phyloP scores from a whole-genome alignment of 2,113 vertebrate genomes.

The Oxygymnocypris stewartii region DNA sequence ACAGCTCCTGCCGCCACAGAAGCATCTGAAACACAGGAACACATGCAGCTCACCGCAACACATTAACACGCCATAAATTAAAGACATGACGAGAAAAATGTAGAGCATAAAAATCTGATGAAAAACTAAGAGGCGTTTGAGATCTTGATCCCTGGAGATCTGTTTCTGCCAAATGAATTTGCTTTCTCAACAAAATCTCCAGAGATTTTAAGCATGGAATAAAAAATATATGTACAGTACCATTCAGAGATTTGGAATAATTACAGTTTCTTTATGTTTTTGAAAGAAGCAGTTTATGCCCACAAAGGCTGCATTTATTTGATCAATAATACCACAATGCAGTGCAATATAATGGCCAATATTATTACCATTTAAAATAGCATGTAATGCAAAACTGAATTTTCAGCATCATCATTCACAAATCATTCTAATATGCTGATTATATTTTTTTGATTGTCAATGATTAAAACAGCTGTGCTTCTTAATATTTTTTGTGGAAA shows the following conservation, averaged over 20 bases:
- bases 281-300: no score
- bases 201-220: conserved; percentile 50
- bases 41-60: background rate
- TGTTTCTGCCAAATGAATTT: conserved; percentile 63
- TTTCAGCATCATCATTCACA: no score
- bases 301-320: no score
- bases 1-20: conserved; percentile 73
- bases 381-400: no score
- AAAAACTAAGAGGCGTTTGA: background rate
- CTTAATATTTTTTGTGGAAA: no score
- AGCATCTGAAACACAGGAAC: conserved; percentile 59
- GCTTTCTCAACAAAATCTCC: conserved; percentile 56
- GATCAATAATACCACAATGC: no score
- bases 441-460: no score
- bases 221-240: background rate
- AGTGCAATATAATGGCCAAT: no score
- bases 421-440: no score
- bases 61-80: conserved; percentile 4
- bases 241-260: background rate
- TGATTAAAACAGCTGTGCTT: no score
- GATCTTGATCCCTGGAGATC: conserved; percentile 54
- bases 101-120: conserved; percentile 1
- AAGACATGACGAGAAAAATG: background rate
- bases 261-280: background rate
- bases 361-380: no score